A percentile compares a stretch with the other conserved stretches of the same genome.
phyloP scores from a whole-genome alignment of 2,888 invertebrate species.

The Cataglyphis livida region DNA sequence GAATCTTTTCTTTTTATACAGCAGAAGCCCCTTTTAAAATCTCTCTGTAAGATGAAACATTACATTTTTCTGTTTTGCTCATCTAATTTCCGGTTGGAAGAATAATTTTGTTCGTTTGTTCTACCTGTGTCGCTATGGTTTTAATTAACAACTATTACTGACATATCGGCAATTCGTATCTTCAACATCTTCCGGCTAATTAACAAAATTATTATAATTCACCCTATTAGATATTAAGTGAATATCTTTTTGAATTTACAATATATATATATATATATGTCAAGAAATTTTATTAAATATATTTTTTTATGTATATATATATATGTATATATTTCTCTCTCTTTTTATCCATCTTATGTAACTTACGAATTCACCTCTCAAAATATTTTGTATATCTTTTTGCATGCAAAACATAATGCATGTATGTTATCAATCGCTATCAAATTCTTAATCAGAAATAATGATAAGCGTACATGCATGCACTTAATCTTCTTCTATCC shows the following conservation, averaged over 20 bases:
- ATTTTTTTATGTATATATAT: constrained; percentile 46
- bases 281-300: constrained; percentile 69
- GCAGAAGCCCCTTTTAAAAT: constrained; percentile 65
- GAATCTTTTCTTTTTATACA: constrained; percentile 48
- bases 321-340: constrained; percentile 63
- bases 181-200: constrained; percentile 46
- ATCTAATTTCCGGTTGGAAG: constrained; percentile 66
- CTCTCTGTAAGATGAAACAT: constrained; percentile 60
- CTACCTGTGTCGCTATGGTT: constrained; percentile 69
- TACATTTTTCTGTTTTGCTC: constrained; percentile 23
- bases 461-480: constrained; percentile 7
- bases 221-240: constrained; percentile 56
- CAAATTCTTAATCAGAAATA: constrained; percentile 14
- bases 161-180: constrained; percentile 69
- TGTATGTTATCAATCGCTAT: constrained; percentile 3
- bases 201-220: constrained; percentile 57
- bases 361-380: constrained; percentile 65
- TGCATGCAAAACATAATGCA: constrained; percentile 57
- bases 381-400: constrained; percentile 60
- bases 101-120: constrained; percentile 68
- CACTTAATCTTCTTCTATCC: constrained; percentile 36
- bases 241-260: constrained; percentile 63
- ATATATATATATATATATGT: constrained; percentile 61
- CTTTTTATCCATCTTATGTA: constrained; percentile 57
- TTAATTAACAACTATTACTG: constrained; percentile 71